These are phyloP conservation scores for Peribatodes rhomboidaria DNA, from an alignment of 2,888 invertebrate genomes.

Conservation along the genomic window DNA sequence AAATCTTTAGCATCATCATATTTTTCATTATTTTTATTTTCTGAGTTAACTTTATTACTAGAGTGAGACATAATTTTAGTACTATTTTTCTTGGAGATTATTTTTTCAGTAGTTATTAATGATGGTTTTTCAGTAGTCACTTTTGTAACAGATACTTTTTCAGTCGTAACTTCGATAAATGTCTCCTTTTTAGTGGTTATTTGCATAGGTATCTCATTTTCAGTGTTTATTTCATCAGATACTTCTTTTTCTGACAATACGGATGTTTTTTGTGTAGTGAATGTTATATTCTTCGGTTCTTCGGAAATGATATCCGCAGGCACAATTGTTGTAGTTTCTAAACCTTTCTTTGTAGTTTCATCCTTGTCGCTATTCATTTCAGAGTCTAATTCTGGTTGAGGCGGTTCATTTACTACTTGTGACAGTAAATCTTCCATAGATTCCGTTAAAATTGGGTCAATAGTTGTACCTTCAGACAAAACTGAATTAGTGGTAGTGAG, in stretches of 20 bases:
- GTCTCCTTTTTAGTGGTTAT: slow-evolving; percentile 19
- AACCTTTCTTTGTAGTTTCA: slow-evolving; percentile 53
- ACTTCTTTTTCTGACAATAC: slow-evolving; percentile 16
- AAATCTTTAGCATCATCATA: slow-evolving; percentile 49
- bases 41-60: slow-evolving; percentile 36
- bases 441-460: slow-evolving; percentile 76
- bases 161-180: slow-evolving; percentile 6
- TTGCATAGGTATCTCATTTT: slow-evolving; percentile 19
- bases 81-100: slow-evolving; percentile 31
- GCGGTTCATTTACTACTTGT: slow-evolving; percentile 76
- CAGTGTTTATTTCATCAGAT: slow-evolving; percentile 1
- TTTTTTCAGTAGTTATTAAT: slow-evolving; percentile 32
- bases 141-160: slow-evolving; percentile 27
- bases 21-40: slow-evolving; percentile 36
- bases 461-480: slow-evolving; percentile 59
- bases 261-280: slow-evolving; percentile 37
- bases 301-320: slow-evolving; percentile 6
- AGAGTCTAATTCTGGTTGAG: slow-evolving; percentile 57
- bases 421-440: slow-evolving; percentile 82
- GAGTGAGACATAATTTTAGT: slow-evolving; percentile 29
- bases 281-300: background rate
- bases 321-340: slow-evolving; percentile 46
- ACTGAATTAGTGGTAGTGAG: slow-evolving; percentile 49
- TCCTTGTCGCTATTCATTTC: slow-evolving; percentile 37
- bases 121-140: slow-evolving; percentile 31